These are phyloP conservation scores for Betta splendens DNA, from an alignment of 2,797 vertebrate species.

Conservation along the genomic window DNA sequence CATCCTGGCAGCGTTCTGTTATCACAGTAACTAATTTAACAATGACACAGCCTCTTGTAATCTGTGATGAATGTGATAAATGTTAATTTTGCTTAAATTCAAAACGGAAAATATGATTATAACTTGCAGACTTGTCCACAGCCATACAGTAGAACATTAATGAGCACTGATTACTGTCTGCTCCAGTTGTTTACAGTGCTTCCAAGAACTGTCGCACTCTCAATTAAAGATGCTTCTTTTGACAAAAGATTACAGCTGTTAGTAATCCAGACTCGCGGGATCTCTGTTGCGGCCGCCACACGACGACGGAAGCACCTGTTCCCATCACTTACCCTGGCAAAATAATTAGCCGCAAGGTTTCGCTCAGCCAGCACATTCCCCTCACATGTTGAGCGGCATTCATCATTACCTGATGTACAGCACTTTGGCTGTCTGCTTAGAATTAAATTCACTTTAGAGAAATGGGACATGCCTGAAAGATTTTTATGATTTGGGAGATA, in stretches of 20 bases:
- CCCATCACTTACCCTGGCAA: constrained; percentile 57
- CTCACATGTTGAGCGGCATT: constrained; percentile 64
- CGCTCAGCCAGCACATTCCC: constrained; percentile 69
- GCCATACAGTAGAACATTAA: constrained; percentile 44
- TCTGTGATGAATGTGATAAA: constrained; percentile 3
- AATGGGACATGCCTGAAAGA: constrained; percentile 78
- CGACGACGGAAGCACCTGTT: constrained; percentile 39
- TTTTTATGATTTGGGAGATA: constrained; percentile 81
- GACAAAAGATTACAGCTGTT: constrained; percentile 46
- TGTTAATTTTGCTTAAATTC: not conserved
- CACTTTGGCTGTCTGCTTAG: constrained; percentile 54
- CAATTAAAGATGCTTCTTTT: constrained; percentile 48
- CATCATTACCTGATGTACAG: constrained; percentile 74
- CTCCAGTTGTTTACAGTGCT: constrained; percentile 46
- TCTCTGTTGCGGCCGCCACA: constrained; percentile 15
- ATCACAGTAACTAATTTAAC: not conserved
- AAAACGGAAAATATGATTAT: constrained; percentile 19
- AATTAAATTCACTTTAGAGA: constrained; percentile 75
- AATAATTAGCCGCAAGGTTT: constrained; percentile 70
- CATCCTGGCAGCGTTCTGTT: too few species aligned
- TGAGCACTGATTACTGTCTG: constrained; percentile 49
- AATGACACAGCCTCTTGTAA: not conserved
- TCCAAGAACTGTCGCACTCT: constrained; percentile 45
- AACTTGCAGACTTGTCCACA: constrained; percentile 37
- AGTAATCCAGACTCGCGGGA: constrained; percentile 54